phyloP scores from a whole-genome alignment of 2,797 vertebrate species.

The Eulemur coronatus region DNA sequence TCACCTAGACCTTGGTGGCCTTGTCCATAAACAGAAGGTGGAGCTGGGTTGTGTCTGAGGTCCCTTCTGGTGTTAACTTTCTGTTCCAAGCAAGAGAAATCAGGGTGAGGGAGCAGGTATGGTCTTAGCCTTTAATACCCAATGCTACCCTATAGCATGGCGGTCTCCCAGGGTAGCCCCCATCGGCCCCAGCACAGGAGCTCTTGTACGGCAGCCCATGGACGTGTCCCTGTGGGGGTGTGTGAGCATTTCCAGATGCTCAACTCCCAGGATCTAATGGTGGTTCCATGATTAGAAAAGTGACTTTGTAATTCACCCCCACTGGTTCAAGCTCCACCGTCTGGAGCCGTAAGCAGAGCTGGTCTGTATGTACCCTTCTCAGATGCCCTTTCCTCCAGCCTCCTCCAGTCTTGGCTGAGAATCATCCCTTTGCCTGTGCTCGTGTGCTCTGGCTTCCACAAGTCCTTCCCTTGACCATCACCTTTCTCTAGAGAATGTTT shows the following conservation, averaged over 20 bases:
- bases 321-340: rapidly evolving
- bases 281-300: background rate
- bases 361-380: rapidly evolving
- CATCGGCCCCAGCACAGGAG: rapidly evolving
- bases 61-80: background rate
- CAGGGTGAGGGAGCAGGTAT: background rate
- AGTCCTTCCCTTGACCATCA: rapidly evolving
- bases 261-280: background rate
- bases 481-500: background rate
- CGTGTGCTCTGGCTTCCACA: background rate
- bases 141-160: background rate
- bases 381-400: background rate
- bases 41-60: background rate
- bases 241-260: background rate
- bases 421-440: background rate
- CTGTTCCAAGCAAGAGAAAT: background rate
- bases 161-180: too few relatives aligned
- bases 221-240: background rate
- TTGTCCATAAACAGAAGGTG: background rate
- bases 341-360: too few relatives aligned
- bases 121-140: background rate
- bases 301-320: background rate
- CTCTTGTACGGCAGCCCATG: background rate
- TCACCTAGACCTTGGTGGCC: background rate
- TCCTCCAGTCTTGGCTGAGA: background rate